A percentile compares a stretch with the other conserved stretches of the same genome.
Evolutionary conservation across 2,797 vertebrate species (phyloP).

Genomic region (Myiotriccus ornatus): DNA sequence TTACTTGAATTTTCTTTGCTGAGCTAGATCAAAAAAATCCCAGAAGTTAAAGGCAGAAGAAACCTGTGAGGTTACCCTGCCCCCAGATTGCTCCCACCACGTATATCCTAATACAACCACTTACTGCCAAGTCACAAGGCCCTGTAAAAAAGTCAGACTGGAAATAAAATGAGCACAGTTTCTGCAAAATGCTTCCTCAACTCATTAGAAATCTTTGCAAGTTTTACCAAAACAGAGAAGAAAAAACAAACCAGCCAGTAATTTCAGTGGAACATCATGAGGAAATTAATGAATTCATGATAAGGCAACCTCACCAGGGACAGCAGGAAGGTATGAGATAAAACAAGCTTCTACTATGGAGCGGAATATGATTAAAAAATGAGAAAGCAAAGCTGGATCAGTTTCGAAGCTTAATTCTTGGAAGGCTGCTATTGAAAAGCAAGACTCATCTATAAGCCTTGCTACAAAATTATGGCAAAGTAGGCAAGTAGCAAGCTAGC

Average conservation of each 20-base stretch:
- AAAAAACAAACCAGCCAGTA: neutral
- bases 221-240: neutral
- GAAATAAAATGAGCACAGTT: neutral
- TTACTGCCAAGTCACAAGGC: neutral
- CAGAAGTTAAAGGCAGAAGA: neutral
- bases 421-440: conserved; percentile 30
- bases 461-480: conserved; percentile 10
- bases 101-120: neutral
- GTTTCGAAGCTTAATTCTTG: conserved; percentile 33
- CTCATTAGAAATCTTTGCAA: neutral
- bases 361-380: conserved; percentile 14
- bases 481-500: neutral
- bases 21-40: neutral
- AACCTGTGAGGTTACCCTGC: neutral
- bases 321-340: neutral
- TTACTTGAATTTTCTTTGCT: neutral
- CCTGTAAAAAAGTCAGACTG: neutral
- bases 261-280: neutral
- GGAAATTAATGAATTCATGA: neutral
- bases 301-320: neutral
- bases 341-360: neutral
- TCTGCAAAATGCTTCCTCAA: neutral
- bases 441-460: conserved; percentile 5
- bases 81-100: neutral
- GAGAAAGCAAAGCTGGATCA: conserved; percentile 1